These are phyloP conservation scores for Andrena trimmerana DNA, from an alignment of 2,888 invertebrate species.

Conservation along the genomic window DNA sequence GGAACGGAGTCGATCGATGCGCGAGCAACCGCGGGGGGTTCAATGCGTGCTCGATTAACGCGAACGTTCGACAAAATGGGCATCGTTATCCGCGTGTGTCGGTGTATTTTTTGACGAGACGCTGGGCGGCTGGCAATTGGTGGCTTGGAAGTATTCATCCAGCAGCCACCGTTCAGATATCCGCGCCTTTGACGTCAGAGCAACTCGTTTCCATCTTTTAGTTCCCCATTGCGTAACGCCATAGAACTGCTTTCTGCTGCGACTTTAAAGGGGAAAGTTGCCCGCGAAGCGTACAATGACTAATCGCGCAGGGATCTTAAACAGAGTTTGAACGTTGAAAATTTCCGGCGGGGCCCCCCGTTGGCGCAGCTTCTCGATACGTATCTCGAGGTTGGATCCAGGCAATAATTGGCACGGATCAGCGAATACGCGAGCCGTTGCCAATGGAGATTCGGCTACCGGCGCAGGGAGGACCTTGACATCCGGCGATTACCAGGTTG, in stretches of 20 bases:
- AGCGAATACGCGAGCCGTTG: slow-evolving; percentile 38
- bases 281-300: background rate
- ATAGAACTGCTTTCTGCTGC: background rate
- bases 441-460: slow-evolving; percentile 32
- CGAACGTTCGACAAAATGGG: slow-evolving; percentile 28
- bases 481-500: slow-evolving; percentile 67
- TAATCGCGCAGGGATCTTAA: background rate
- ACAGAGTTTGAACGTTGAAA: background rate
- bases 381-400: background rate
- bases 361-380: background rate
- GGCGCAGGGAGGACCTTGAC: slow-evolving; percentile 60
- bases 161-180: background rate
- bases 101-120: background rate
- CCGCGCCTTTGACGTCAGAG: background rate
- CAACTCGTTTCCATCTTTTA: background rate
- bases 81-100: slow-evolving; percentile 28
- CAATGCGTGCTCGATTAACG: slow-evolving; percentile 39
- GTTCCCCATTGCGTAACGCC: background rate
- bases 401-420: slow-evolving; percentile 37
- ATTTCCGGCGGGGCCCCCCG: background rate
- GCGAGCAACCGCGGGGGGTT: slow-evolving; percentile 28
- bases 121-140: background rate
- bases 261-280: background rate
- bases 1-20: background rate
- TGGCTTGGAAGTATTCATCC: background rate